phyloP scores from a whole-genome alignment of 2,888 invertebrate species.

The Ophioninae sp. region DNA sequence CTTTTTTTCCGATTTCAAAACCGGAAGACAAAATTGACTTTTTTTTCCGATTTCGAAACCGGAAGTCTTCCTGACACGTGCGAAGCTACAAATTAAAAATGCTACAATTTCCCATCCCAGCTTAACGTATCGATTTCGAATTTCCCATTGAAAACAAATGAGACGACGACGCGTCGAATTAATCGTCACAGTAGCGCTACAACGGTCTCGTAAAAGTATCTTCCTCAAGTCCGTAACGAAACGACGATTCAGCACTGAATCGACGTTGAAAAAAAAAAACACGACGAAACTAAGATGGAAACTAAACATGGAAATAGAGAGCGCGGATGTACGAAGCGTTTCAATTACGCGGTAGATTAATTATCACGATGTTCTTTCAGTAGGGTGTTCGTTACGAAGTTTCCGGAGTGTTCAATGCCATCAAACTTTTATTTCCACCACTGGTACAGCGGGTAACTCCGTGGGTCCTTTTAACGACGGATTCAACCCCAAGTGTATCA shows the following conservation, averaged over 20 bases:
- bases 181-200: neutral
- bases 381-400: neutral
- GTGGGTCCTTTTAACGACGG: neutral
- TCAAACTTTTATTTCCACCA: neutral
- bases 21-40: neutral
- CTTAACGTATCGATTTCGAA: neutral
- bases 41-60: neutral
- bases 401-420: neutral
- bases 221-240: neutral
- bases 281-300: neutral
- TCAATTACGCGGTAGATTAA: neutral
- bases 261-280: neutral
- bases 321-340: neutral
- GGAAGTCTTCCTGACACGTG: neutral
- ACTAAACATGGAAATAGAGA: neutral
- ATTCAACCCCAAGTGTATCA: neutral
- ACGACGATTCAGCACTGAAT: neutral
- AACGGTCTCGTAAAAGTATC: neutral
- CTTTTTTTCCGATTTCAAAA: no score
- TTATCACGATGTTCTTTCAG: neutral
- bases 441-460: neutral
- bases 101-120: neutral
- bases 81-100: neutral
- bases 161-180: neutral
- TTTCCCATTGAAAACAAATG: neutral